Base-by-base conservation (phyloP, 2,888 invertebrate genomes). In the Drosophila quinaria region DNA sequence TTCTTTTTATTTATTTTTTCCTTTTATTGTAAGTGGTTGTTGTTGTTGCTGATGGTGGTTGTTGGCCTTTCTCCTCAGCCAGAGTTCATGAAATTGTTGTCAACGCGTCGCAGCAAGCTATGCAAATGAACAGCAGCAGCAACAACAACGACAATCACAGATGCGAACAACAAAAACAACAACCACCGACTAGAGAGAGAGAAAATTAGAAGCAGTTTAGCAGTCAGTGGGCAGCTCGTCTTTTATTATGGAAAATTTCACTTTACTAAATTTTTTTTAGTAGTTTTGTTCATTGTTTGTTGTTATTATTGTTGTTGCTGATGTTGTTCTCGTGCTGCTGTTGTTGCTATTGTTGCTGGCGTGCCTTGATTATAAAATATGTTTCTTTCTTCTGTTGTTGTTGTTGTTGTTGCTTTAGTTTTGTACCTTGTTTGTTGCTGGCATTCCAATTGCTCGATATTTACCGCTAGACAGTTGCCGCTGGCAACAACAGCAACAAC, bases 381-480 rank as follows among this genome's bases (percentile, higher is more conserved):
- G 44, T 22, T 31, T 41, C 33, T 58, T 49, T 35, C 31, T 51
- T 42, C n/a, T 49, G 41, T 19, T 58, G 22, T n/a, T n/a, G 37
- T 2, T 22, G 50, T 15, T 58, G 35, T n/a, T 58, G 63, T 22
- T 67, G 51, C 52, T 59, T 58, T 51, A 55, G 63, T 69, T 58
- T 50, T 63, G 63, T 51, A 54, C 22, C 42, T 55, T 31, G 50
- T 25, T 39, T 50, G 15, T 60, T 74, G 73, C 49, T 75, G 75
- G 73, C 76, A 81, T 84, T 79, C 81, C 81, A 66, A 66, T 62
- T 71, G 77, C 59, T 71, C 70, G 86, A 70, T 51, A 60, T 83
- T 80, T 83, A 83, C 82, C 82, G 82, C 82, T 83, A 78, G 80
- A 77, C 77, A 60, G 61, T 67, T 71, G 76, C 75, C 64, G 58